Percentiles rank a stretch among this genome's conserved stretches.
These are phyloP conservation scores for Caretta caretta DNA, from an alignment of 2,113 vertebrate genomes.

Conservation along the genomic window DNA sequence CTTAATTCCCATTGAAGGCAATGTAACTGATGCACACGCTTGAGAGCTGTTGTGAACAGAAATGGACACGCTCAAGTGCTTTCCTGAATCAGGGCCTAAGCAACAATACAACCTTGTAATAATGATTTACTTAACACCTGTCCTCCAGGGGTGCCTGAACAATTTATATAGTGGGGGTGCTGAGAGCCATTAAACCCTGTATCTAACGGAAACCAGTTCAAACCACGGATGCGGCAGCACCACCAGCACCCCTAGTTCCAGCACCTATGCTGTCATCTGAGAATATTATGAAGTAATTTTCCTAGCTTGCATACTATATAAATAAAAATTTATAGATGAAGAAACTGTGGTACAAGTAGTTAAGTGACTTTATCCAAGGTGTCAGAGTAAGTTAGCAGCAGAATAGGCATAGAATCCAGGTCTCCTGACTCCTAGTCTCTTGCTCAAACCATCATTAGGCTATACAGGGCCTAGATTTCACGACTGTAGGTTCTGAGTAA, in stretches of 20 bases:
- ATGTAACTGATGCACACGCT: accelerated
- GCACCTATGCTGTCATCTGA: background rate
- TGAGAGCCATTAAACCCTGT: too few species aligned
- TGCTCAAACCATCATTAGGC: background rate
- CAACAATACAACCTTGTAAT: background rate
- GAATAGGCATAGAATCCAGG: background rate
- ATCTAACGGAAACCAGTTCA: too few species aligned
- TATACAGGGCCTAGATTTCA: background rate
- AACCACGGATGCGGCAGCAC: too few species aligned
- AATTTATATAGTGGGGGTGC: too few species aligned
- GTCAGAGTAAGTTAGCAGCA: background rate
- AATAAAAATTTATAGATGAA: background rate
- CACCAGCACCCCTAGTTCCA: too few species aligned
- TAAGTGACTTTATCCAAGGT: background rate
- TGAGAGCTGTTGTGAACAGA: background rate
- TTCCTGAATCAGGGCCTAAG: background rate
- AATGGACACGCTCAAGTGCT: background rate
- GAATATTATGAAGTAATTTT: background rate
- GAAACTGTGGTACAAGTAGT: background rate
- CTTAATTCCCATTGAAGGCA: background rate
- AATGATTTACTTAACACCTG: background rate
- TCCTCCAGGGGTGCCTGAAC: too few species aligned
- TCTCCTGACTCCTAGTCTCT: background rate
- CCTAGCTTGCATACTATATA: background rate
- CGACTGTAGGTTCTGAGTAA: background rate